Base-by-base conservation (phyloP, 2,888 invertebrate genomes). In the Mechanitis mazaeus region DNA sequence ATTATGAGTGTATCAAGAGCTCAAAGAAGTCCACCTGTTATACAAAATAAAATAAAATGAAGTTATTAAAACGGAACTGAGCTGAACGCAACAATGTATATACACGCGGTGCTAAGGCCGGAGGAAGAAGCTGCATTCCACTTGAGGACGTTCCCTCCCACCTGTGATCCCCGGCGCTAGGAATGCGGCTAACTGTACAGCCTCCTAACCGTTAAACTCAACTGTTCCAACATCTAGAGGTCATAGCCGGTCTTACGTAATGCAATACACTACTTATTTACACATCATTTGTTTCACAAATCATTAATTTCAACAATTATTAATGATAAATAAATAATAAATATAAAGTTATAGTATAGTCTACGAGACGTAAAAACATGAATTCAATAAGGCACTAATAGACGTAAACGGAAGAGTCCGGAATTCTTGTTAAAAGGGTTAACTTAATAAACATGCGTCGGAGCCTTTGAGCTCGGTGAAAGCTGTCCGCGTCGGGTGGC, bases 111-210 rank as follows among this genome's bases (percentile, higher is more conserved):
- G 54, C 55, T 62, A 58, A 59, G 64, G 60, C 58, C 60, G 59
- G 59, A 67, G 67, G 70, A 68, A 68, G 64, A 63, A 70, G 68
- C 69, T 71, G 71, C 75, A 77, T 79, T 77, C 79, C 78, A 70
- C 63, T 63, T 68, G 72, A 71, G 74, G 72, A 72, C 71, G 71
- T 66, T 66, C 59, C 66, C 71, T 70, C 66, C 67, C 80, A 78
- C 77, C 77, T 76, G 78, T 79, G 71, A 74, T 76, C 75, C 74
- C 71, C 64, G 64, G 69, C 84, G 77, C 84, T 83, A 86, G 86
- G 88, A 87, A 87, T 87, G 87, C 80, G 81, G 74, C 78, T 86
- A 86, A 87, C 87, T 82, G 81, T 80, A 81, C 83, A 83, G 83
- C 83, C 84, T 85, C 83, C 83, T 78, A 78, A 79, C 85, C 84